These are phyloP conservation scores for Porites cylindrica DNA, from an alignment of 92 coral and sea anemone genomes.

Conservation along the genomic window DNA sequence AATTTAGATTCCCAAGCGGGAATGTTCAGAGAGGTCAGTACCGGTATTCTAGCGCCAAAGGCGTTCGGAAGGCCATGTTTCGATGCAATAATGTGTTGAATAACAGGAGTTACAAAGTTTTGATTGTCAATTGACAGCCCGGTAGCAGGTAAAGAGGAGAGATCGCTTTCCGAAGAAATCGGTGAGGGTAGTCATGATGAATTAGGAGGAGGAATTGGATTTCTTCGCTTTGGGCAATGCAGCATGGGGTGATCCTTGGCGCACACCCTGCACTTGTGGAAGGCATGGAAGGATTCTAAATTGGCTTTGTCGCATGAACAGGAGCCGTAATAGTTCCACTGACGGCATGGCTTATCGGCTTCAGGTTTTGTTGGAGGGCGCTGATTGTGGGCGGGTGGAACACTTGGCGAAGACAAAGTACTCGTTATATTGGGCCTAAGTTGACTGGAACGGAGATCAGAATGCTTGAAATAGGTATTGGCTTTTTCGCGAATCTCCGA, in stretches of 20 bases:
- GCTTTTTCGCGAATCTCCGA: constrained; percentile 30
- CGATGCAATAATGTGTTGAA: not conserved
- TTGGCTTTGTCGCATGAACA: constrained; percentile 30
- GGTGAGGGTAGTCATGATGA: not conserved
- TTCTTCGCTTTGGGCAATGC: constrained; percentile 43
- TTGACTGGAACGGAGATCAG: constrained; percentile 33
- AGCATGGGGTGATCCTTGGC: constrained; percentile 48
- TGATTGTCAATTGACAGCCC: not conserved
- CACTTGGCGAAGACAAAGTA: not conserved
- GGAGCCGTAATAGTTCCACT: constrained; percentile 46
- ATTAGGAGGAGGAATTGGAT: constrained; percentile 19
- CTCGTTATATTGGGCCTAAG: not conserved
- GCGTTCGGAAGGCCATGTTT: constrained; percentile 30
- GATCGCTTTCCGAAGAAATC: constrained; percentile 2
- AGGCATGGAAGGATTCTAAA: not conserved
- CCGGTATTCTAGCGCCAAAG: constrained; percentile 31
- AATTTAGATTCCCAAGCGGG: constrained; percentile 6
- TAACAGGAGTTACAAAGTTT: not conserved
- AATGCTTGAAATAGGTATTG: constrained; percentile 25
- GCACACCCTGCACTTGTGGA: constrained; percentile 44
- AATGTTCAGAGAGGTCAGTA: constrained; percentile 8
- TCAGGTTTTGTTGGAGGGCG: not conserved
- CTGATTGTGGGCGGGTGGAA: not conserved
- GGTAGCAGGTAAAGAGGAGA: not conserved
- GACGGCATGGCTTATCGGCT: constrained; percentile 8